These are phyloP conservation scores for Mus minutoides DNA, from an alignment of 2,797 vertebrate genomes.

Conservation along the genomic window DNA sequence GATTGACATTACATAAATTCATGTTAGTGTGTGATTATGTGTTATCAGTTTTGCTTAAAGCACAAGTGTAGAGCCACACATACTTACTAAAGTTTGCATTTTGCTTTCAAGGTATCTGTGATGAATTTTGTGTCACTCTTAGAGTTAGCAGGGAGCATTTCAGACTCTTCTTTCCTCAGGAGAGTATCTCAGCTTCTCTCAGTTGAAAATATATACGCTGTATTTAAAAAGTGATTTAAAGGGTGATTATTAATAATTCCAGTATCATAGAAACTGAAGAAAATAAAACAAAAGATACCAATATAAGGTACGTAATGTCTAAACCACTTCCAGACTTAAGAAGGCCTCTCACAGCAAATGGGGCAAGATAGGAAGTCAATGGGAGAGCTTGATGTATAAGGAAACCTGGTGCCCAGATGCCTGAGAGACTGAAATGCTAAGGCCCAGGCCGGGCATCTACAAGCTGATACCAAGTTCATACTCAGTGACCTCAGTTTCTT, in stretches of 20 bases:
- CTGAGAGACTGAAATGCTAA: neutral
- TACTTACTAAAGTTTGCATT: neutral
- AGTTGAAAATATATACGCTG: neutral
- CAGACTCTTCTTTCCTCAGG: neutral
- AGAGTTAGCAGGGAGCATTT: neutral
- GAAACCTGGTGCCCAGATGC: neutral
- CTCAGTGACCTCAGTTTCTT: neutral
- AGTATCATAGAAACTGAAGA: neutral
- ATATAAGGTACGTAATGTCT: neutral
- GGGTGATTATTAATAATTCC: neutral
- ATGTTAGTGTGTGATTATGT: neutral
- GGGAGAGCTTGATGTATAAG: no score
- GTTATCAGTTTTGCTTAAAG: neutral
- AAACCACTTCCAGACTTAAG: neutral
- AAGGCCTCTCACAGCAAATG: slow-evolving; percentile 1
- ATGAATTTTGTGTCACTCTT: neutral
- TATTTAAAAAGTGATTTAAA: no score
- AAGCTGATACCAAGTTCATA: neutral
- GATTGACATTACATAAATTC: neutral
- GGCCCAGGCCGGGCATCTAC: neutral
- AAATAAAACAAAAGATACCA: neutral
- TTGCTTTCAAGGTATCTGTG: neutral
- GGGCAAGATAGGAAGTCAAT: neutral
- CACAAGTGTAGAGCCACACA: neutral
- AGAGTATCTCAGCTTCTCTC: neutral